Evolutionary conservation across 2,888 invertebrate species (phyloP).

Genomic region (Caenorhabditis wallacei): DNA sequence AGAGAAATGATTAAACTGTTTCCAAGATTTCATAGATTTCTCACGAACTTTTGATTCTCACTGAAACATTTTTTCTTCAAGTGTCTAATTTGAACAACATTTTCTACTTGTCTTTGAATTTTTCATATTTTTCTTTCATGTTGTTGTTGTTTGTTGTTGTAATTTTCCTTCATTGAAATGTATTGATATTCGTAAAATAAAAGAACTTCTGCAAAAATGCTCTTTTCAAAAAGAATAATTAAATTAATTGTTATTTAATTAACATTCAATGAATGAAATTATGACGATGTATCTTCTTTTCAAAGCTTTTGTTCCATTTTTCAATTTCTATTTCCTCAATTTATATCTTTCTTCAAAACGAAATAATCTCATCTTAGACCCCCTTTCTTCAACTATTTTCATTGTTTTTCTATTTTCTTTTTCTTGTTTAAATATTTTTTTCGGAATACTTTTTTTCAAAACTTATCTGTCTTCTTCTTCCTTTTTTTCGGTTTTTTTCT

Average conservation of each 20-base stretch:
- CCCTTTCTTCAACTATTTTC: not conserved
- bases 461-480: conserved; percentile 33
- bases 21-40: too few relatives aligned
- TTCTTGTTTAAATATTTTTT: not conserved
- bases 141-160: too few relatives aligned
- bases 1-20: too few relatives aligned
- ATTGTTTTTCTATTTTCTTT: not conserved
- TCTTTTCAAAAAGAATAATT: conserved; percentile 34
- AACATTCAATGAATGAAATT: conserved; percentile 32
- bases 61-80: too few relatives aligned
- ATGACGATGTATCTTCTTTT: conserved; percentile 25
- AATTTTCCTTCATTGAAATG: not conserved
- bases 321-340: not conserved
- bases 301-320: conserved; percentile 22
- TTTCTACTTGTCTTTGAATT: not conserved
- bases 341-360: not conserved
- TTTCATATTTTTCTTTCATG: not conserved
- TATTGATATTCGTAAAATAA: not conserved
- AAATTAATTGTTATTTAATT: conserved; percentile 25
- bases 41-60: too few relatives aligned
- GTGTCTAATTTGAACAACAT: too few relatives aligned
- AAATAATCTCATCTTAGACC: not conserved
- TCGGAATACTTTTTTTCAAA: conserved; percentile 25
- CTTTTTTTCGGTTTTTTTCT: conserved; percentile 24
- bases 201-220: conserved; percentile 16